Base-by-base conservation (phyloP, 1,140 invertebrate genomes). In the Drosophila sp. region DNA sequence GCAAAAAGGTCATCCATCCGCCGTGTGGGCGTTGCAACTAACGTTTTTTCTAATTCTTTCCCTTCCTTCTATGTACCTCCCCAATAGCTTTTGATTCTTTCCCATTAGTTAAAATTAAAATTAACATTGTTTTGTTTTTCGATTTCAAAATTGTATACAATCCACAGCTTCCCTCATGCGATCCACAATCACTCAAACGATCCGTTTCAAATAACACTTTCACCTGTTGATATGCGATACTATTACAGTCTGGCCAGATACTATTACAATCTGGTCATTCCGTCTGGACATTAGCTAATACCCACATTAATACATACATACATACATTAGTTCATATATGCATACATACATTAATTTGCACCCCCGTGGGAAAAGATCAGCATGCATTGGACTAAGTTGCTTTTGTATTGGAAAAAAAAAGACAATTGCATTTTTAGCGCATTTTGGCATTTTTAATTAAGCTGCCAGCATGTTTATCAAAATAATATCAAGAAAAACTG, bases 371-470 rank as follows among this genome's bases (percentile, higher is more conserved):
- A 58, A 58, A 58, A 58, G 32, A 58, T 50, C 44, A 50, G 32
- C 56, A 58, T 58, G 35, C 56, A 58, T 58, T 50, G 44, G 55
- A n/a, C 30, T 17, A 10, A 27, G 10, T 29, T n/a, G 50, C 29
- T 10, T 55, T 29, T 54, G 1, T 25, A 54, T 29, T 54, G 5
- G 61, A 63, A 79, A 70, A 47, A 66, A 63, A 79, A 70, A 35
- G 76, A 62, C 79, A 76, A 78, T 74, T 70, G 79, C 66, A 72
- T 61, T 69, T 72, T 70, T 68, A 25, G 57, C 66, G 55, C 44
- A 60, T 71, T 63, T 69, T 83, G 70, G 72, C 77, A 83, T 83
- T 84, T 75, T 70, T 84, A 84, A 87, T 87, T 87, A 89, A 84
- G 67, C 72, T 72, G 61, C 72, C 76, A 69, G 66, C 65, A 63